Percentiles rank a stretch among this genome's conserved stretches.
These are phyloP conservation scores for Adela reaumurella DNA, from an alignment of 2,888 invertebrate species.

Conservation along the genomic window DNA sequence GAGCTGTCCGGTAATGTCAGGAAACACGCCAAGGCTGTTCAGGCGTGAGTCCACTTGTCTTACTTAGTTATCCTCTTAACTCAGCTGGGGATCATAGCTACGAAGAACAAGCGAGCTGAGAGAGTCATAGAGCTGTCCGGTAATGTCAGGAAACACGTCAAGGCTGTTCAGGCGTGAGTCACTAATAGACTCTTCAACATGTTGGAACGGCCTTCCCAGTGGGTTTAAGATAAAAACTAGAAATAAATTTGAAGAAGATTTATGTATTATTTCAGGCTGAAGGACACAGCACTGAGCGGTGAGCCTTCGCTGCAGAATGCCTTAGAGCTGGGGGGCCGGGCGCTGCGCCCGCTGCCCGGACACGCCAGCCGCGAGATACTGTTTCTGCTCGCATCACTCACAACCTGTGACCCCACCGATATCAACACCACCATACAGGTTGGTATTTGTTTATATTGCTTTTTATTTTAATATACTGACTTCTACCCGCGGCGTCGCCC, in stretches of 20 bases:
- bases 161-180: conserved; percentile 60
- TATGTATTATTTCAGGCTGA: not conserved
- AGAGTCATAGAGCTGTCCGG: conserved; percentile 89
- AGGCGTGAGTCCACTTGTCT: too few species aligned
- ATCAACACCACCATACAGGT: conserved; percentile 80
- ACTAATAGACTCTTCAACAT: too few species aligned
- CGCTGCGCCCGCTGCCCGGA: conserved; percentile 82
- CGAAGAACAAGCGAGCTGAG: conserved; percentile 92
- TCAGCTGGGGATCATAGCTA: conserved; percentile 88
- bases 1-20: too few species aligned
- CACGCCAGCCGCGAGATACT: conserved; percentile 95
- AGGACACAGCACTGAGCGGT: conserved; percentile 68
- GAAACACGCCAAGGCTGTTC: too few species aligned
- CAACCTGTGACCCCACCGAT: conserved; percentile 95
- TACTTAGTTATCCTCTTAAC: too few species aligned
- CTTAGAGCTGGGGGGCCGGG: conserved; percentile 80
- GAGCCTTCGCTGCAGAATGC: conserved; percentile 97
- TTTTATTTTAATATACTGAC: too few species aligned
- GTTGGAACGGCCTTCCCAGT: too few species aligned
- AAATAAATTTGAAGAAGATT: too few species aligned
- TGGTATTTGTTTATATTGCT: too few species aligned
- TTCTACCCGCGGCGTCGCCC: too few species aligned
- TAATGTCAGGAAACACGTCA: conserved; percentile 75
- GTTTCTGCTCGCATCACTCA: conserved; percentile 87
- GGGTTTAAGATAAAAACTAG: too few species aligned